These are phyloP conservation scores for Sacculina carcini DNA, from an alignment of 2,888 invertebrate genomes.

Conservation along the genomic window DNA sequence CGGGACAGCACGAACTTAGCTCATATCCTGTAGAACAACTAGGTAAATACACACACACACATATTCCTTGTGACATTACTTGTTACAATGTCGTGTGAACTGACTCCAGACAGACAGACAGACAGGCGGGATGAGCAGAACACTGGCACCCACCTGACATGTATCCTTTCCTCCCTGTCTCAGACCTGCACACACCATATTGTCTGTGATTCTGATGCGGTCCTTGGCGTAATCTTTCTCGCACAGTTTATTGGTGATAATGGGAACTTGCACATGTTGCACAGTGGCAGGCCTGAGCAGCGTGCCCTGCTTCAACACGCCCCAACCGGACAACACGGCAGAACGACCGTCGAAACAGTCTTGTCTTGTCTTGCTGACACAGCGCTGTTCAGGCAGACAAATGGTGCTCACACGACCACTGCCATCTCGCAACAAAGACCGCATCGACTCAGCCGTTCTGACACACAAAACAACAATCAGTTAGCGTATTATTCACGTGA, in stretches of 20 bases:
- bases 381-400: background rate
- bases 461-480: background rate
- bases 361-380: background rate
- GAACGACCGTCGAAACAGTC: background rate
- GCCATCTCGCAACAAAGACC: background rate
- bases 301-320: background rate
- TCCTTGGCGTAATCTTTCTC: background rate
- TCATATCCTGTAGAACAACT: too few species aligned
- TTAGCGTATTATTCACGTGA: too few species aligned
- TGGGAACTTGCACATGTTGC: background rate
- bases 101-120: too few species aligned
- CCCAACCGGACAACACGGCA: background rate
- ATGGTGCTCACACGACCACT: background rate
- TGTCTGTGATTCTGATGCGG: background rate
- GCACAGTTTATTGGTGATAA: background rate
- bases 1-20: too few species aligned
- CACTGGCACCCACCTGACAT: conserved; percentile 7
- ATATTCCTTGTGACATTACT: too few species aligned
- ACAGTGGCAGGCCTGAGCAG: background rate
- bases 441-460: background rate
- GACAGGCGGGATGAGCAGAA: too few species aligned
- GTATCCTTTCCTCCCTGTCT: conserved; percentile 4
- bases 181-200: conserved; percentile 6
- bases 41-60: too few species aligned
- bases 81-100: too few species aligned